Percentiles rank a stretch among this genome's conserved stretches.
Conservation (phyloP, 2,113 vertebrate genomes). For the Rhinolophus sinicus region DNA sequence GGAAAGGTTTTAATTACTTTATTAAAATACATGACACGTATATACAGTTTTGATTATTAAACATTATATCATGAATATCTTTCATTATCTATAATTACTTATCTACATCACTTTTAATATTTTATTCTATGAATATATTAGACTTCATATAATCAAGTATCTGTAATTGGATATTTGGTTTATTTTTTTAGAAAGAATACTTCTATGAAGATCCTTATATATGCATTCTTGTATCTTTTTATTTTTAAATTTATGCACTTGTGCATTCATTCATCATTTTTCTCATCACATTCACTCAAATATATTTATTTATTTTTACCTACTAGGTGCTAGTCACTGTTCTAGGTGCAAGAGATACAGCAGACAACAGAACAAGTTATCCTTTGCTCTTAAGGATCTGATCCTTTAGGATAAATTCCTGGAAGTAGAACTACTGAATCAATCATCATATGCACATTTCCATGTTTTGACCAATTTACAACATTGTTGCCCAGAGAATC, state of each 20-base stretch:
- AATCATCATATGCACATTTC: not conserved
- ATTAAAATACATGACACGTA: not conserved
- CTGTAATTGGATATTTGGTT: not conserved
- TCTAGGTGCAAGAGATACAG: not conserved
- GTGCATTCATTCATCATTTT: not conserved
- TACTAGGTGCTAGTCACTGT: not conserved
- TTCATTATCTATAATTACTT: not conserved
- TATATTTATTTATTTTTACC: not conserved
- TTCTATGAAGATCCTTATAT: not conserved
- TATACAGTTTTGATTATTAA: not conserved
- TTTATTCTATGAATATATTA: not conserved
- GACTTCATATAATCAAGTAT: not conserved
- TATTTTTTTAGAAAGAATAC: conserved; percentile 29
- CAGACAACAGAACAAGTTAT: not conserved
- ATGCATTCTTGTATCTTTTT: not conserved
- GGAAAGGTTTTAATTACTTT: not conserved
- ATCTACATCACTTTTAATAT: conserved; percentile 8
- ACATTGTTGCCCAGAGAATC: not conserved
- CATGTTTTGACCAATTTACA: not conserved
- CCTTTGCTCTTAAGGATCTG: not conserved
- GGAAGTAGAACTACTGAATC: not conserved
- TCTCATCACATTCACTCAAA: not conserved
- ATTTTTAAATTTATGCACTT: not conserved
- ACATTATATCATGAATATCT: not conserved
- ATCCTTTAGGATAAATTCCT: not conserved